Percentiles rank a stretch among this genome's conserved stretches.
phyloP scores from a whole-genome alignment of 2,113 vertebrate genomes.

The Perca schrenkii region DNA sequence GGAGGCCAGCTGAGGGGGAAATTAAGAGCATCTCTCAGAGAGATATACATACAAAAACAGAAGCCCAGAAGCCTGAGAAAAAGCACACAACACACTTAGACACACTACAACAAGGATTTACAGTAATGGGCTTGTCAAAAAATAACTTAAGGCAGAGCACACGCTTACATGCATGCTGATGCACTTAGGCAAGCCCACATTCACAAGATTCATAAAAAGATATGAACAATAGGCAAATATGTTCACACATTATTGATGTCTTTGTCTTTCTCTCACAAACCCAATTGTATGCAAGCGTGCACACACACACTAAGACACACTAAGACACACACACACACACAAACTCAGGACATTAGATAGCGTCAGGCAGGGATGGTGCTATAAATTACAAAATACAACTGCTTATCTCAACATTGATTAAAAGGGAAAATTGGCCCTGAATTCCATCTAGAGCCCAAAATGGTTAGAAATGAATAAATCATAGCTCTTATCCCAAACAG shows the following conservation, averaged over 20 bases:
- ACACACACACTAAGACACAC: no score
- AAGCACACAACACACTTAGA: slow-evolving; percentile 41
- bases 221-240: not conserved
- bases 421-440: slow-evolving; percentile 69
- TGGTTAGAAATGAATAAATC: slow-evolving; percentile 77
- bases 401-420: slow-evolving; percentile 76
- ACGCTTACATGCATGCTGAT: slow-evolving; percentile 19
- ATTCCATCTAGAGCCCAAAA: slow-evolving; percentile 64
- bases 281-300: not conserved
- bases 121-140: slow-evolving; percentile 49
- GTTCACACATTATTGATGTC: not conserved
- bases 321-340: not conserved
- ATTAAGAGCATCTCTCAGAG: slow-evolving; percentile 52
- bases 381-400: slow-evolving; percentile 74
- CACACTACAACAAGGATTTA: slow-evolving; percentile 37
- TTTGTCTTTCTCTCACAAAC: slow-evolving; percentile 20
- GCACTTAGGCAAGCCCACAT: slow-evolving; percentile 11
- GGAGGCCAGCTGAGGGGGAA: slow-evolving; percentile 10
- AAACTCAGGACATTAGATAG: slow-evolving; percentile 17
- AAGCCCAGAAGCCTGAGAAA: slow-evolving; percentile 24
- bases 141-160: slow-evolving; percentile 16
- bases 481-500: slow-evolving; percentile 71
- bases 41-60: slow-evolving; percentile 25
- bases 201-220: not conserved
- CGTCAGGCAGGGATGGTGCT: slow-evolving; percentile 23